Base-by-base conservation (phyloP, 2,113 vertebrate genomes). In the Isichthys henryi region DNA sequence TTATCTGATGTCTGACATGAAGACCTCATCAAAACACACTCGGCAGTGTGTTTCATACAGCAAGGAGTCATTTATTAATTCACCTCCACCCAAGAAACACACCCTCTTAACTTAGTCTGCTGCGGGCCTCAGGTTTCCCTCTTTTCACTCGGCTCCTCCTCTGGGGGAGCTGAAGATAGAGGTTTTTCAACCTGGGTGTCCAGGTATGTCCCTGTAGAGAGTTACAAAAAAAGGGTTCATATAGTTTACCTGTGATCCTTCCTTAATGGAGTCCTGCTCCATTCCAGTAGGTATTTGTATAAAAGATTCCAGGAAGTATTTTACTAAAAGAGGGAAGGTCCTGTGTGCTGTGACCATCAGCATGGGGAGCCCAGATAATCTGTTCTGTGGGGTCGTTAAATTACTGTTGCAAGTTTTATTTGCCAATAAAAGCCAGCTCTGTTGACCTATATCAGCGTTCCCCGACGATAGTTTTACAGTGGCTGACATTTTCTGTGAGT, bases 401-500 rank as follows among this genome's bases (percentile, higher is more conserved):
- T 49, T 52, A 15, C 49, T 3, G 49, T 53, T 52, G 7, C 13
- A 27, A 52, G 48, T 53, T n/a, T 35, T 86, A 52, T 53, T 52
- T 31, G 53, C 85, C 49, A 52, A 86, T 53, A 86, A 86, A 52
- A 86, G n/a, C 46, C n/a, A 50, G 13, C 84, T 86, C 84, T 35
- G 27, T n/a, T 50, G 23, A 27, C 19, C 80, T 43, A 23, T 83
- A 83, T 83, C 80, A 43, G 39, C 74, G 0, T 43, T 35, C 74
- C 74, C 74, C 13, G 10, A 43, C 89, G 89, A 92, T 91, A 77
- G 90, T 88, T 91, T 95, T 95, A 95, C 93, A 90, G 91, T 93
- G 92, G 94, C 94, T 95, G 94, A 95, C 95, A 95, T 95, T 95
- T 93, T 86, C 89, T 31, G 84, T 91, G 92, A 74, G 88, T 90